Base-by-base conservation (phyloP, 2,888 invertebrate species). In the Nasonovia ribisnigri region DNA sequence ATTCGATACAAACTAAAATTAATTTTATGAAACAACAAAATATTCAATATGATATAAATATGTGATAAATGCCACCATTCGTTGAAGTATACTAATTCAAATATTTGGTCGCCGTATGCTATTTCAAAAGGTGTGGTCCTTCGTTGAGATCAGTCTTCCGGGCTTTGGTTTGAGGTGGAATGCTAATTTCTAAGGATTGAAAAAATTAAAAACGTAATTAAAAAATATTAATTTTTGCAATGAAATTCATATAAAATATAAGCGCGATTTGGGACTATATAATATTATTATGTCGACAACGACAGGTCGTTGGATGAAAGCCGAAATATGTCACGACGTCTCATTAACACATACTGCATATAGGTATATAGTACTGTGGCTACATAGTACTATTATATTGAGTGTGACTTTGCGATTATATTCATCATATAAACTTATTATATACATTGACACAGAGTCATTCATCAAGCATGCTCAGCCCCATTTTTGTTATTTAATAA, bases 281-380 rank as follows among this genome's bases (percentile, higher is more conserved):
- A 51, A 67, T 77, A 77, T 29, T 77, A 77, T 29, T 77, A 77
- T 77, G 3, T 24, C 54, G 11, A 42, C 1, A 46, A 87, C 46
- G 29, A 60, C 92, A 48, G 42, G 36, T 46, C 60, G 46, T 92
- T 92, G 92, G 60, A 92, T 16, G 36, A 87, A 87, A 86, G 84
- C 43, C 84, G 84, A 91, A 57, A 90, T 46, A 84, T 57, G 43
- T 84, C 54, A 16, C 84, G 2, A 43, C 84, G 2, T n/a, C 84
- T 43, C 54, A 84, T 48, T 29, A 13, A 42, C 67, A 77, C 24
- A 16, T 24, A 77, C 36, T 77, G 77, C 48, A 48, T 54, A 24
- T 54, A 54, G 54, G 6, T 54, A 54, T n/a, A 67, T 51, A 1
- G 16, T 16, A n/a, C n/a, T 67, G n/a, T 8, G n/a, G n/a, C n/a